Evolutionary conservation across 2,797 vertebrate genomes (phyloP), one percentile per base, ranked within the genome.

Genomic region (Pteropus rufus): DNA sequence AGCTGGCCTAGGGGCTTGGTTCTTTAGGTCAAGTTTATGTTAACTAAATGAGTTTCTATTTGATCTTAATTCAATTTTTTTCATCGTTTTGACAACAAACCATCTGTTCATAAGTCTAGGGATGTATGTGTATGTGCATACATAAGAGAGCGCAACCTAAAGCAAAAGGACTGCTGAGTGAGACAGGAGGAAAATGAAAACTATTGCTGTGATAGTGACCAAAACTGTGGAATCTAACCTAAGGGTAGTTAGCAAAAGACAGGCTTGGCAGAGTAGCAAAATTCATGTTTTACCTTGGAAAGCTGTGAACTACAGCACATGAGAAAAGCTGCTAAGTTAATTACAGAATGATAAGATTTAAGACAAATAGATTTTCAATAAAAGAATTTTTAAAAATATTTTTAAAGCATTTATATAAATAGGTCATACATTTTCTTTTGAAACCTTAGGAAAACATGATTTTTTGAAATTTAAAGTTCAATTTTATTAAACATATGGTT

Each of bases 401-500:
- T 94, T 94, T 97, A 98, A 97, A 94, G 49, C 70, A 93, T 97
- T 98, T 96, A 97, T 98, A 98, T 98, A 98, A 98, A 93, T 79
- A 97, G 95, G 79, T 93, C 85, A 96, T 98, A 98, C 92, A 64
- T 92, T 94, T 91, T 96, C 97, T 97, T 97, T 98, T 97, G 97
- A 97, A 98, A 98, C 76, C 96, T 98, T 98, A 96, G 92, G 76
- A 97, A 98, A 83, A 92, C 92, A 97, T 95, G 94, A 97, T 26
- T 58, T 97, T 97, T 91, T 94, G 19, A 92, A 97, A 98, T 98
- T 97, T 97, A 97, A 98, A 98, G 94, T 95, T 97, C 36, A 65
- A 46, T 97, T 98, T 98, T 98, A 98, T 98, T 97, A 98, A 98
- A 97, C 95, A 95, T 98, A 95, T 96, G 96, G 95, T 92, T 94